phyloP scores from a whole-genome alignment of 2,797 vertebrate genomes.

The Halcyon leucocephala region DNA sequence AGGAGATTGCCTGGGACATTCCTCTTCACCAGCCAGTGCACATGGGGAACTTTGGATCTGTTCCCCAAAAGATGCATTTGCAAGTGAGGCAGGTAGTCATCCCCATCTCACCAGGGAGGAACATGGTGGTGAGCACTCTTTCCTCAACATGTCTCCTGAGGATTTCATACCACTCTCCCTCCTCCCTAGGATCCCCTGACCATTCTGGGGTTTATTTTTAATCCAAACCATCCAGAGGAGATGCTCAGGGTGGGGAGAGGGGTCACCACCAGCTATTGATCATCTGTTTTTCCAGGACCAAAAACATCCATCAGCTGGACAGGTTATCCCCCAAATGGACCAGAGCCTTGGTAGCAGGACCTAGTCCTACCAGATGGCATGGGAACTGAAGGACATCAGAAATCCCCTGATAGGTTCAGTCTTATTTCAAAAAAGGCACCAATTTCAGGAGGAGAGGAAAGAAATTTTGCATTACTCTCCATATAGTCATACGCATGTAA shows the following conservation, averaged over 20 bases:
- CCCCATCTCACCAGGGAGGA: background rate
- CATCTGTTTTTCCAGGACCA: background rate
- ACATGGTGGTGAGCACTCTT: background rate
- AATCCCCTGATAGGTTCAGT: background rate
- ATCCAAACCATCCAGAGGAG: background rate
- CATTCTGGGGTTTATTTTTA: background rate
- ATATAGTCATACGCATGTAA: background rate
- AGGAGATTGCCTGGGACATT: background rate
- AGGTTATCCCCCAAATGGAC: background rate
- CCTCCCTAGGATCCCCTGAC: accelerated
- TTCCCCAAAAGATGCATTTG: background rate
- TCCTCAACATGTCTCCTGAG: background rate
- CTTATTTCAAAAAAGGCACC: background rate
- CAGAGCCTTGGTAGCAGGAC: background rate
- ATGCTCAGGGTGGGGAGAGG: background rate
- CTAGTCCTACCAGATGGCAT: background rate
- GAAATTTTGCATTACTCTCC: background rate
- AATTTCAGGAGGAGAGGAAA: background rate
- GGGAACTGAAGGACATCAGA: background rate
- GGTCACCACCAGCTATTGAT: background rate
- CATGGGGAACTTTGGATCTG: accelerated
- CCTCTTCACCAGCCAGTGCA: background rate
- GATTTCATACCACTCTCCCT: background rate
- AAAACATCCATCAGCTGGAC: background rate
- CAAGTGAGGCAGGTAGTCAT: background rate